These are phyloP conservation scores for Cebus imitator DNA, from an alignment of 2,113 vertebrate genomes.

Conservation along the genomic window DNA sequence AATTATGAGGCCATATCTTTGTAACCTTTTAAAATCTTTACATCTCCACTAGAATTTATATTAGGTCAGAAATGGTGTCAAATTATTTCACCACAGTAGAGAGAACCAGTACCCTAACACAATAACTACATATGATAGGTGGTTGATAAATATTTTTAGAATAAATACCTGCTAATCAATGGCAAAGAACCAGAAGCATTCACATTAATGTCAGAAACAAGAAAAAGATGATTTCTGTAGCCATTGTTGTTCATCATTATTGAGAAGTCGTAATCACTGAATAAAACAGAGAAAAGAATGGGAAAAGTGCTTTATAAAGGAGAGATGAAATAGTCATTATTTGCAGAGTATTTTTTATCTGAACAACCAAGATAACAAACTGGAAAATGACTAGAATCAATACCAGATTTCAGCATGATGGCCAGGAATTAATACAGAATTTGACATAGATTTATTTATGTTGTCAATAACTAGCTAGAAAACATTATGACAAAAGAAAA, in stretches of 20 bases:
- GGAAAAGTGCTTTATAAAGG: background rate
- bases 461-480: background rate
- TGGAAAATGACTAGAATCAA: background rate
- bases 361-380: background rate
- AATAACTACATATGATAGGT: background rate
- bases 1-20: background rate
- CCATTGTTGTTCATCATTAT: background rate
- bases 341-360: background rate
- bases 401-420: background rate
- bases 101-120: background rate
- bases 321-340: background rate
- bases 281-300: background rate
- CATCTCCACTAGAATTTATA: background rate
- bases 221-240: slow-evolving; percentile 11
- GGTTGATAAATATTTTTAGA: background rate
- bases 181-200: background rate
- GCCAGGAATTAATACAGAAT: background rate
- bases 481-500: background rate
- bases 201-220: background rate
- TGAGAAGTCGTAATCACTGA: background rate
- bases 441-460: background rate
- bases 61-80: background rate
- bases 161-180: background rate
- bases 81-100: background rate
- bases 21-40: background rate